phyloP scores from a whole-genome alignment of 2,888 invertebrate genomes.

The Apoderus coryli region DNA sequence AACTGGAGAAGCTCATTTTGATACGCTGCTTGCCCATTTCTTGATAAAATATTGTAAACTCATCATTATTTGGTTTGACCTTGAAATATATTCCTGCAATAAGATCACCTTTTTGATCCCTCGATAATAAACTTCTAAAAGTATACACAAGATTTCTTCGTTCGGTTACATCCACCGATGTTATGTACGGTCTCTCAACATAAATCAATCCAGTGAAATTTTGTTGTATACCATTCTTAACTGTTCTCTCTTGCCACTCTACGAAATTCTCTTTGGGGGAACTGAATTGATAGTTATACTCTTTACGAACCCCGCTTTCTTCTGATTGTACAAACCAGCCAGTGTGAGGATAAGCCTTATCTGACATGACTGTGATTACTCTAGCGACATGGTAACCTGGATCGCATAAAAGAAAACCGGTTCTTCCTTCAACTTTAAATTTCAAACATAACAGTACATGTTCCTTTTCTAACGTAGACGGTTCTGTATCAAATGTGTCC shows the following conservation, averaged over 20 bases:
- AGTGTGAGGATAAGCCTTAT: slow-evolving; percentile 73
- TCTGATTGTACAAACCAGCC: slow-evolving; percentile 77
- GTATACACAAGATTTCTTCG: slow-evolving; percentile 60
- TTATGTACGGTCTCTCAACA: slow-evolving; percentile 61
- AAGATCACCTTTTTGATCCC: slow-evolving; percentile 72
- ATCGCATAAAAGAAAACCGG: slow-evolving; percentile 69
- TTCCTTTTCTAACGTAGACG: slow-evolving; percentile 63
- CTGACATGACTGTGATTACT: slow-evolving; percentile 75
- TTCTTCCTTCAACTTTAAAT: slow-evolving; percentile 55
- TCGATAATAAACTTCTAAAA: slow-evolving; percentile 55
- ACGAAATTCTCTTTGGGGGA: slow-evolving; percentile 57
- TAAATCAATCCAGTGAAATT: slow-evolving; percentile 57
- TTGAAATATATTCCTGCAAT: slow-evolving; percentile 78
- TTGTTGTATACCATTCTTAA: slow-evolving; percentile 43
- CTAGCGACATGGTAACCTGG: slow-evolving; percentile 84
- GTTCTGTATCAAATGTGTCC: slow-evolving; percentile 40
- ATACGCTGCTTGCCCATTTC: slow-evolving; percentile 50
- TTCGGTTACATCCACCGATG: slow-evolving; percentile 75
- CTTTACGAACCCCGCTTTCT: slow-evolving; percentile 60
- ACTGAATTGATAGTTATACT: slow-evolving; percentile 69
- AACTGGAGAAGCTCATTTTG: slow-evolving; percentile 61
- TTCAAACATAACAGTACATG: slow-evolving; percentile 72
- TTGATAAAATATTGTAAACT: slow-evolving; percentile 70
- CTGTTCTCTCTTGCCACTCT: slow-evolving; percentile 74
- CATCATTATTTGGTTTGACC: slow-evolving; percentile 40